A percentile compares a stretch with the other conserved stretches of the same genome.
These are phyloP conservation scores for Micronycteris hirsuta DNA, from an alignment of 2,113 vertebrate genomes.

Conservation along the genomic window DNA sequence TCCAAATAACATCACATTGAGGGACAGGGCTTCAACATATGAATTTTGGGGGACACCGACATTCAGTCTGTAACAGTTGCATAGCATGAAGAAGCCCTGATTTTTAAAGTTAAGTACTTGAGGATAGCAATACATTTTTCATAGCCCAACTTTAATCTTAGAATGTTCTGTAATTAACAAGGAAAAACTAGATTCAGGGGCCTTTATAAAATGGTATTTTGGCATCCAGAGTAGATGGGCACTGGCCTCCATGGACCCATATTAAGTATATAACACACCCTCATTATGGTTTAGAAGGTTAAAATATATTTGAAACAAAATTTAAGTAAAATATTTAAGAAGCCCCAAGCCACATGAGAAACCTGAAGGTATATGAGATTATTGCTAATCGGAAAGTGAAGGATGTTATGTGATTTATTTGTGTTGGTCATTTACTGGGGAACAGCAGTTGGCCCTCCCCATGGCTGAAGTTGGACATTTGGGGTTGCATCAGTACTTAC, in stretches of 20 bases:
- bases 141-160: slow-evolving; percentile 9
- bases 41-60: background rate
- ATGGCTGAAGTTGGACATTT: background rate
- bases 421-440: background rate
- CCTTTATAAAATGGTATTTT: background rate
- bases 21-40: background rate
- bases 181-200: background rate
- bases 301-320: background rate
- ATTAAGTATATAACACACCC: background rate
- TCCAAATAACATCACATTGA: background rate
- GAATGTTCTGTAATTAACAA: slow-evolving; percentile 25
- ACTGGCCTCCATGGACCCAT: background rate
- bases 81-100: background rate
- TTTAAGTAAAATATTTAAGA: background rate
- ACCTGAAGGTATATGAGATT: background rate
- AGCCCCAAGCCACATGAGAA: background rate
- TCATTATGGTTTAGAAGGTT: background rate
- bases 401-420: background rate
- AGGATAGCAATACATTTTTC: background rate
- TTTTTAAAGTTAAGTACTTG: background rate
- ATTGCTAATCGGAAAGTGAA: background rate
- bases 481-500: background rate
- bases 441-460: background rate
- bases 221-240: background rate
- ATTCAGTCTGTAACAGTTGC: background rate